Percentiles rank a stretch among this genome's conserved stretches.
Conservation (phyloP, 2,113 vertebrate species). For the Carassius auratus region DNA sequence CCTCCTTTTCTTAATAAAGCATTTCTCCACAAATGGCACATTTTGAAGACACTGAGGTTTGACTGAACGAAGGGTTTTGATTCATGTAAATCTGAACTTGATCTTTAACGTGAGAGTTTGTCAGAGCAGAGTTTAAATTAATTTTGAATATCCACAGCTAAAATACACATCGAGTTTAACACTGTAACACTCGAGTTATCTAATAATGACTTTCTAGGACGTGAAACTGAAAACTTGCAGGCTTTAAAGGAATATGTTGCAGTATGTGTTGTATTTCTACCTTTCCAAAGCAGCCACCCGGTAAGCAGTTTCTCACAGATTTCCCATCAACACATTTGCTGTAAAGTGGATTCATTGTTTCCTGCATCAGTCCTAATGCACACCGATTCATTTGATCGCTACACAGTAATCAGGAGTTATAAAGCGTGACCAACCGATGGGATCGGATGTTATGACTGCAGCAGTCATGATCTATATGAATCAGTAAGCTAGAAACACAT, state of each 20-base stretch:
- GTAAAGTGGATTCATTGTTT: constrained; percentile 37
- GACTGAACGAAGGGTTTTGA: not conserved
- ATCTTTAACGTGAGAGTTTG: constrained; percentile 2
- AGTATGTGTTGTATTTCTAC: not conserved
- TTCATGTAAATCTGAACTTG: constrained; percentile 9
- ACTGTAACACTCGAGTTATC: not conserved
- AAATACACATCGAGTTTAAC: not conserved
- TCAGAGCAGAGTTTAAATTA: not conserved
- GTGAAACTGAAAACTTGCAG: not conserved
- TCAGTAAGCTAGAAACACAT: constrained; percentile 28
- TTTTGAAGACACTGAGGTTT: not conserved
- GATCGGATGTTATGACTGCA: constrained; percentile 35
- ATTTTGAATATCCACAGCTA: constrained; percentile 20
- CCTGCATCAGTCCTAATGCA: not conserved
- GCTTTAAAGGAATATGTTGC: not conserved
- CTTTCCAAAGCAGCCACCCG: constrained; percentile 5
- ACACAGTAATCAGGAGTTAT: constrained; percentile 8
- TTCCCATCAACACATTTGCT: constrained; percentile 32
- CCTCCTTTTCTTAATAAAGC: not conserved
- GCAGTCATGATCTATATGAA: constrained; percentile 16
- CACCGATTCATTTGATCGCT: constrained; percentile 7
- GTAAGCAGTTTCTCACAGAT: constrained; percentile 25
- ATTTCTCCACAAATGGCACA: not conserved
- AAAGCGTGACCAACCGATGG: constrained; percentile 25
- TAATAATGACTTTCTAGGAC: not conserved